Percentiles rank a stretch among this genome's conserved stretches.
These are phyloP conservation scores for Sula dactylatra DNA, from an alignment of 2,113 vertebrate species.

Conservation along the genomic window DNA sequence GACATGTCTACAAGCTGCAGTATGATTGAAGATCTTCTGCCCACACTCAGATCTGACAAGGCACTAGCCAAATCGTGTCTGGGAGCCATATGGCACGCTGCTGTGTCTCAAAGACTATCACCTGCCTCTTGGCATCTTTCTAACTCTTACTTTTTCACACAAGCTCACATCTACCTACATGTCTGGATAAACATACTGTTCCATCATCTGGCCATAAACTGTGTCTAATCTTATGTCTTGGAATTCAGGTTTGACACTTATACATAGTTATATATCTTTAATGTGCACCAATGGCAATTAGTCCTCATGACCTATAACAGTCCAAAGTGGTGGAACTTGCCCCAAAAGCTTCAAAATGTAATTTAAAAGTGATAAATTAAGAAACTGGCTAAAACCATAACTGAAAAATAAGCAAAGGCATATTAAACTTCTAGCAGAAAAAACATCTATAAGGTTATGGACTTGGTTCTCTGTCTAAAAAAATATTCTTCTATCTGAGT, in stretches of 20 bases:
- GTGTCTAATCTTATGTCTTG: background rate
- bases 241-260: background rate
- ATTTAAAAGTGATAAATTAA: background rate
- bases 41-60: background rate
- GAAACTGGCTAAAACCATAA: accelerated
- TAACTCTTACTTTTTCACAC: background rate
- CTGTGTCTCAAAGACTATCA: background rate
- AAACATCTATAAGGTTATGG: background rate
- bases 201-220: background rate
- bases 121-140: background rate
- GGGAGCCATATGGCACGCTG: background rate
- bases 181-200: background rate
- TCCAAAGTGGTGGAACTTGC: background rate
- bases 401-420: background rate
- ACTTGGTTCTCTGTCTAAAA: too few species aligned
- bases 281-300: background rate
- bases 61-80: background rate
- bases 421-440: background rate
- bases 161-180: background rate
- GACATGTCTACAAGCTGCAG: background rate
- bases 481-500: too few species aligned
- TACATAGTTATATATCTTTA: accelerated
- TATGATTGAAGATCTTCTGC: background rate
- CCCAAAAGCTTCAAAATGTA: background rate
- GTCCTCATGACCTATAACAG: background rate